Evolutionary conservation across 2,888 invertebrate genomes (phyloP).

Genomic region (Bombyx huttoni): DNA sequence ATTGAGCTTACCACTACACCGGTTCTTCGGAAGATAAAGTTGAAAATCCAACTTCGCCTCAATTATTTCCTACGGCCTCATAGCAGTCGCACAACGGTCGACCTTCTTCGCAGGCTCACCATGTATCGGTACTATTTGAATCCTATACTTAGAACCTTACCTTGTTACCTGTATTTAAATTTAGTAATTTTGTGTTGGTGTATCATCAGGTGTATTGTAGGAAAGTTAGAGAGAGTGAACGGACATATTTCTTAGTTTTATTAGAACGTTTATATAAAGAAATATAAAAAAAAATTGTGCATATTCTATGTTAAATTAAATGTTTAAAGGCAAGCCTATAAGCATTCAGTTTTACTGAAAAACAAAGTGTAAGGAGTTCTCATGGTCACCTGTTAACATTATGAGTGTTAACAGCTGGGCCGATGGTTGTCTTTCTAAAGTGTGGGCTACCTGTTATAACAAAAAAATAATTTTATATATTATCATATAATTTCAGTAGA

Average conservation of each 20-base stretch:
- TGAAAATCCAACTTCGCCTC: slow-evolving; percentile 40
- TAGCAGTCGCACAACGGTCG: slow-evolving; percentile 57
- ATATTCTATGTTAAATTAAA: no score
- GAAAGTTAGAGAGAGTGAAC: slow-evolving; percentile 3
- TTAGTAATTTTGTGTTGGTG: slow-evolving; percentile 36
- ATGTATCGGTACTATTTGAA: slow-evolving; percentile 68
- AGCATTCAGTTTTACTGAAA: no score
- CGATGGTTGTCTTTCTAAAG: no score
- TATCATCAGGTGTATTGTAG: slow-evolving; percentile 24
- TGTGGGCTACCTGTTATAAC: no score
- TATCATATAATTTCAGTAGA: slow-evolving; percentile 20
- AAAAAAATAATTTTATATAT: no score
- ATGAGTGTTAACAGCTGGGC: no score
- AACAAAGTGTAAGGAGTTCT: no score
- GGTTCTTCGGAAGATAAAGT: slow-evolving; percentile 46
- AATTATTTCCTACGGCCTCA: slow-evolving; percentile 55
- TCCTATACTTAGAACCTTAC: slow-evolving; percentile 67
- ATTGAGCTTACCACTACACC: slow-evolving; percentile 48
- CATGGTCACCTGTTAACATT: no score
- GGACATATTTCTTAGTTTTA: background rate
- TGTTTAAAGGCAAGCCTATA: no score
- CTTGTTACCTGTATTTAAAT: slow-evolving; percentile 42
- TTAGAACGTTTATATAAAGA: background rate
- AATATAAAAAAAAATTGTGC: no score
- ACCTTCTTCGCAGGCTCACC: slow-evolving; percentile 56